phyloP scores from a whole-genome alignment of 1,140 invertebrate species.

The Leptinotarsa undecemlineata region DNA sequence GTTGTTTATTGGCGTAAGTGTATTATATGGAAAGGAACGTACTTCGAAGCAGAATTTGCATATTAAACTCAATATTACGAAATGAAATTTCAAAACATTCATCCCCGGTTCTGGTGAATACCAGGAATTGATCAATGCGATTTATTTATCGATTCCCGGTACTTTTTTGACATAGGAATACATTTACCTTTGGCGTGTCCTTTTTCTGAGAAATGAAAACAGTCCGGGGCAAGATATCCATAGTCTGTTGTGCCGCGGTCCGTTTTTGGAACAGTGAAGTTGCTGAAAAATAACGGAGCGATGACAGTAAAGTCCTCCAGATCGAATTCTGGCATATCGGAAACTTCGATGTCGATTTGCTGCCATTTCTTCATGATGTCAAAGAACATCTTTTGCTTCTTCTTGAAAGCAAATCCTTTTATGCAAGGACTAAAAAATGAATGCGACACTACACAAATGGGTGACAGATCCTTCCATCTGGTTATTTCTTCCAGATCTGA shows the following conservation, averaged over 20 bases:
- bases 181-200: constrained; percentile 61
- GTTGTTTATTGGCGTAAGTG: no score
- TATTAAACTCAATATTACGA: no score
- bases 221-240: constrained; percentile 68
- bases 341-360: constrained; percentile 52
- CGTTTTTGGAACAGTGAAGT: constrained; percentile 54
- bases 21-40: no score
- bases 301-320: constrained; percentile 69
- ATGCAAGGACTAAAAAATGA: constrained; percentile 38
- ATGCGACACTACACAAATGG: constrained; percentile 26
- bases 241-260: constrained; percentile 56
- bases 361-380: constrained; percentile 57
- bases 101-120: no score
- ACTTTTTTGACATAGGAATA: no score
- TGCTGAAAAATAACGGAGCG: constrained; percentile 59
- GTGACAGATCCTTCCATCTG: constrained; percentile 47
- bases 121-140: no score
- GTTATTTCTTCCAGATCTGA: constrained; percentile 52
- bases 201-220: constrained; percentile 73
- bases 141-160: no score
- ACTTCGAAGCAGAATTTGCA: no score
- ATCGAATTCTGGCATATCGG: constrained; percentile 54
- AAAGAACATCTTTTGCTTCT: constrained; percentile 43
- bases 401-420: constrained; percentile 45
- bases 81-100: no score